Conservation (phyloP, 2,888 invertebrate genomes). For the Sarcophaga caerulescens region DNA sequence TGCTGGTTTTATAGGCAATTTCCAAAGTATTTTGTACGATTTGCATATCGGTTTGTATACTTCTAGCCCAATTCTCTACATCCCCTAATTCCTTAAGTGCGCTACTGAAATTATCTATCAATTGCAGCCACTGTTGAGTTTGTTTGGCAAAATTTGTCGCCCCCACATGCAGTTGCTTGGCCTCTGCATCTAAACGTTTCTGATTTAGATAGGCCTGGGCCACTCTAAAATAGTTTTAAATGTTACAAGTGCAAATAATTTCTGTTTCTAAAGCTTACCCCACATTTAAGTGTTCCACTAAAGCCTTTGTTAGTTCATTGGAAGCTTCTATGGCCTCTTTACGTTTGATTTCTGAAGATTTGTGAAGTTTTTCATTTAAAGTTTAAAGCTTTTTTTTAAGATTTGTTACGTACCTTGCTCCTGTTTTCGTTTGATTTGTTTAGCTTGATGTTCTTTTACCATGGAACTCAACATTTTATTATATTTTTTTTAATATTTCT, state of each 20-base stretch:
- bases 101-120: slow-evolving; percentile 93
- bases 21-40: slow-evolving; percentile 95
- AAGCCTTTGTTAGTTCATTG: slow-evolving; percentile 94
- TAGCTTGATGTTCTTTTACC: slow-evolving; percentile 93
- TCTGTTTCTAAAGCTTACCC: slow-evolving; percentile 85
- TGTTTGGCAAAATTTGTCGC: slow-evolving; percentile 97
- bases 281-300: slow-evolving; percentile 98
- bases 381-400: slow-evolving; percentile 42
- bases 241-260: not conserved
- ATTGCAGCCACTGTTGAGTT: slow-evolving; percentile 97
- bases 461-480: slow-evolving; percentile 89
- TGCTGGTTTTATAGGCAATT: slow-evolving; percentile 92
- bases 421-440: slow-evolving; percentile 89
- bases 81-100: slow-evolving; percentile 96
- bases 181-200: slow-evolving; percentile 98
- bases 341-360: slow-evolving; percentile 89
- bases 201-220: slow-evolving; percentile 99
- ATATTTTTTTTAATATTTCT: not conserved
- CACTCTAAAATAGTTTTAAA: slow-evolving; percentile 83
- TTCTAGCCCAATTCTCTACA: slow-evolving; percentile 98
- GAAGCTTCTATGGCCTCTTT: slow-evolving; percentile 97
- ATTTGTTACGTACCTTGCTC: slow-evolving; percentile 85
- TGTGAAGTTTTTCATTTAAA: slow-evolving; percentile 55
- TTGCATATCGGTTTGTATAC: slow-evolving; percentile 97
- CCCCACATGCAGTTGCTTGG: slow-evolving; percentile 96